Evolutionary conservation across 2,113 vertebrate genomes (phyloP).

Genomic region (Podarcis cretensis): DNA sequence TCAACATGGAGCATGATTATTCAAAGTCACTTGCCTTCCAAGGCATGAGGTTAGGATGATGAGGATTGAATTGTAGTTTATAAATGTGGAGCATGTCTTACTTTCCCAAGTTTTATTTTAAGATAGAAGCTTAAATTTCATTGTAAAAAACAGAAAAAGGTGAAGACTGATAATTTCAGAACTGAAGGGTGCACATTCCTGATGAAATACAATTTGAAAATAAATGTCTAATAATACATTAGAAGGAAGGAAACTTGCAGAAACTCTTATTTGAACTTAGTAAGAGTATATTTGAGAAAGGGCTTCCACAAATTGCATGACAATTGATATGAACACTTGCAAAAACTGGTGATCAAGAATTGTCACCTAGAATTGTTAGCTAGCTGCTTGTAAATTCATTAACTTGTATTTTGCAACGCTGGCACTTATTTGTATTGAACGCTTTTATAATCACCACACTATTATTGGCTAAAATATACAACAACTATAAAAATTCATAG

Average conservation of each 20-base stretch:
- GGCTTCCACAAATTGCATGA: slow-evolving; percentile 70
- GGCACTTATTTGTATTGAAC: slow-evolving; percentile 64
- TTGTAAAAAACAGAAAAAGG: not conserved
- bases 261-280: slow-evolving; percentile 66
- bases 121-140: not conserved
- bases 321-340: slow-evolving; percentile 71
- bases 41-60: not conserved
- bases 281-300: slow-evolving; percentile 69
- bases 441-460: slow-evolving; percentile 73
- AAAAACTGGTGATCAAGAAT: slow-evolving; percentile 72
- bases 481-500: slow-evolving; percentile 79
- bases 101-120: not conserved
- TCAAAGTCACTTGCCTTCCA: not conserved
- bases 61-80: not conserved
- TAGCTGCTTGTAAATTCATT: slow-evolving; percentile 72
- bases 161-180: not conserved
- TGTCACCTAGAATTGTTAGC: slow-evolving; percentile 60
- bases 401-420: slow-evolving; percentile 67
- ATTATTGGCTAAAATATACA: slow-evolving; percentile 77
- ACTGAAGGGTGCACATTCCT: not conserved
- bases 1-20: not conserved
- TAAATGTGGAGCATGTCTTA: not conserved
- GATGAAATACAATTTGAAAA: not conserved
- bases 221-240: slow-evolving; percentile 7
- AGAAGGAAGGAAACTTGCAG: slow-evolving; percentile 63